phyloP scores from a whole-genome alignment of 2,113 vertebrate species.

The Zosterops lateralis region DNA sequence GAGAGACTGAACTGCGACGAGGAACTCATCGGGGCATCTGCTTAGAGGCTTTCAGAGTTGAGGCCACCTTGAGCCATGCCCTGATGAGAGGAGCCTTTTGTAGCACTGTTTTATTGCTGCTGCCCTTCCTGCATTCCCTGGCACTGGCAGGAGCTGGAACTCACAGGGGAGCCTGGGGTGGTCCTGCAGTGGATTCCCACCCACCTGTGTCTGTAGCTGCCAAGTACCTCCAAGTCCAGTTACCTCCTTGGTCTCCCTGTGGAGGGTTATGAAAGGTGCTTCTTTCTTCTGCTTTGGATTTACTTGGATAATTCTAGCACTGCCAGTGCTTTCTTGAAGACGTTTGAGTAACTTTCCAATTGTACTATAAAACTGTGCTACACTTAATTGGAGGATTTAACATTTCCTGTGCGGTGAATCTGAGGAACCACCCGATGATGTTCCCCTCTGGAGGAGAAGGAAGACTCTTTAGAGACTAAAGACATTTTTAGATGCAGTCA shows the following conservation, averaged over 20 bases:
- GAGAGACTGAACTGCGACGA: slow-evolving; percentile 12
- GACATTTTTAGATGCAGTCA: slow-evolving; percentile 45
- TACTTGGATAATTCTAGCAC: slow-evolving; percentile 40
- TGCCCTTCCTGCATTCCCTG: neutral
- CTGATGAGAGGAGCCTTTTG: slow-evolving; percentile 47
- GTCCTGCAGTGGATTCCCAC: neutral
- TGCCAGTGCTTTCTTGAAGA: slow-evolving; percentile 39
- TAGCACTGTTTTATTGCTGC: slow-evolving; percentile 55
- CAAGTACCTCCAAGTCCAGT: slow-evolving; percentile 33
- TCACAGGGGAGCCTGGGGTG: neutral
- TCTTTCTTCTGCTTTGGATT: slow-evolving; percentile 47
- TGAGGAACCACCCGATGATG: neutral
- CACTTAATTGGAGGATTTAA: slow-evolving; percentile 13
- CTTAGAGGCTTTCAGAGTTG: neutral
- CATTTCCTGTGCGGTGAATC: slow-evolving; percentile 39
- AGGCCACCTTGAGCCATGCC: neutral
- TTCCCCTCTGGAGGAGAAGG: slow-evolving; percentile 46
- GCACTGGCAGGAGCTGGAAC: slow-evolving; percentile 35
- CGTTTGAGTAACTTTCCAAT: neutral
- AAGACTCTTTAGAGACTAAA: slow-evolving; percentile 10
- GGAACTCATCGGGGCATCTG: slow-evolving; percentile 6
- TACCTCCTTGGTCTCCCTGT: slow-evolving; percentile 5
- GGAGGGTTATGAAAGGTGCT: slow-evolving; percentile 47
- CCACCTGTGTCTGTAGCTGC: neutral
- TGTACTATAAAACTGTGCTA: slow-evolving; percentile 52